Conservation (phyloP, 2,113 vertebrate genomes). For the Dicentrarchus labrax region DNA sequence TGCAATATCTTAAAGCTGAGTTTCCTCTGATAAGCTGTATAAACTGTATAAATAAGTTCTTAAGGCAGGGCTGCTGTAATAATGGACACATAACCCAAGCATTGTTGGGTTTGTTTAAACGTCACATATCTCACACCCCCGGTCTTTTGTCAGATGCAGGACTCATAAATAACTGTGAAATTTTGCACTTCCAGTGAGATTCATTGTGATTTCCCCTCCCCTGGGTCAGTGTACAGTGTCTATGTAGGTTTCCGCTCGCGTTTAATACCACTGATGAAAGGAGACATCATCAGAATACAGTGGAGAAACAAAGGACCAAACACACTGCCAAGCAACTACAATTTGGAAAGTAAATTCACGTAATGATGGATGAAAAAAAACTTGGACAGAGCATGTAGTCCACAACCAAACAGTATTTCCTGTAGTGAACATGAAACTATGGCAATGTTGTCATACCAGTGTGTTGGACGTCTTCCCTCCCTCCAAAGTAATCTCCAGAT, state of each 20-base stretch:
- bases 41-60: conserved; percentile 47
- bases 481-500: conserved; percentile 98
- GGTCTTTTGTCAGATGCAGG: conserved; percentile 7
- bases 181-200: conserved; percentile 1
- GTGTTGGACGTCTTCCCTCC: conserved; percentile 96
- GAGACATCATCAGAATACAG: conserved; percentile 3
- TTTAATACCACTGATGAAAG: conserved; percentile 30
- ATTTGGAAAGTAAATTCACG: conserved; percentile 19
- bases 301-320: conserved; percentile 18
- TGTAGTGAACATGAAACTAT: not conserved
- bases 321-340: not conserved
- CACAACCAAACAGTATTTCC: not conserved
- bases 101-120: conserved; percentile 7
- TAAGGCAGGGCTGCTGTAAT: conserved; percentile 21
- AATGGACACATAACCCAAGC: not conserved
- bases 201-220: not conserved
- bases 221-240: conserved; percentile 15
- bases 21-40: conserved; percentile 63
- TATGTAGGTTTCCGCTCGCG: not conserved
- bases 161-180: conserved; percentile 27
- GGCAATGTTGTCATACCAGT: conserved; percentile 84
- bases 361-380: not conserved
- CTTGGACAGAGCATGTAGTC: not conserved
- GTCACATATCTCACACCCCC: conserved; percentile 8
- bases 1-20: conserved; percentile 31